phyloP scores from a whole-genome alignment of 2,888 invertebrate species.

The Perizoma flavofasciatum region DNA sequence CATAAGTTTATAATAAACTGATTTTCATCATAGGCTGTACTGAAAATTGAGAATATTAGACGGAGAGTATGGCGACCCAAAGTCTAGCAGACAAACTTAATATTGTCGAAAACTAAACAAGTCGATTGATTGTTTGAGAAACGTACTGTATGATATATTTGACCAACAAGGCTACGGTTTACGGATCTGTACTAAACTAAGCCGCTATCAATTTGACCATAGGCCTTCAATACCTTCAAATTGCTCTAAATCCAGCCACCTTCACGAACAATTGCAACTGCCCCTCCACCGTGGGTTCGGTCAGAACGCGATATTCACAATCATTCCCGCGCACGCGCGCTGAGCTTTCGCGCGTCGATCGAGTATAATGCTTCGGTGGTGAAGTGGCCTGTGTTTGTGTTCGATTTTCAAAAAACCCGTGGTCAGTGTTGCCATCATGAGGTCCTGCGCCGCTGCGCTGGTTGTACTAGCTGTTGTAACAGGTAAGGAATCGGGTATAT shows the following conservation, averaged over 20 bases:
- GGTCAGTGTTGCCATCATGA: constrained; percentile 65
- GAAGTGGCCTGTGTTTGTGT: constrained; percentile 73
- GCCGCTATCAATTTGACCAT: constrained; percentile 34
- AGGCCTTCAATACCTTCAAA: constrained; percentile 22
- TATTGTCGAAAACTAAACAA: no score
- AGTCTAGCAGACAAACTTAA: no score
- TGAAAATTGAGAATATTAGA: no score
- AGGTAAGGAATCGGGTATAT: constrained; percentile 53
- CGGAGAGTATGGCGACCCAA: no score
- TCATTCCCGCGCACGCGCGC: constrained; percentile 73
- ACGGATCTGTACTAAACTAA: constrained; percentile 5
- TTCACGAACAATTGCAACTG: constrained; percentile 17
- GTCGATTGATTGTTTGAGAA: no score
- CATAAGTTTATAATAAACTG: no score
- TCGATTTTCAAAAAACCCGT: constrained; percentile 58
- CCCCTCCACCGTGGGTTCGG: constrained; percentile 26
- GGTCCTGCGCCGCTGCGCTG: constrained; percentile 70
- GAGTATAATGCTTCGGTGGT: constrained; percentile 77
- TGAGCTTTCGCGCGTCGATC: constrained; percentile 70
- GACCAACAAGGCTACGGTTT: not conserved
- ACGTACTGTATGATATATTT: no score
- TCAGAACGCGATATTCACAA: constrained; percentile 17
- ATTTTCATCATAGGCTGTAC: no score
- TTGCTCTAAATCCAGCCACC: constrained; percentile 24
- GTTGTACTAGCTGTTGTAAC: constrained; percentile 65